phyloP scores from a whole-genome alignment of 2,797 vertebrate genomes.

The Apodemus agrarius region DNA sequence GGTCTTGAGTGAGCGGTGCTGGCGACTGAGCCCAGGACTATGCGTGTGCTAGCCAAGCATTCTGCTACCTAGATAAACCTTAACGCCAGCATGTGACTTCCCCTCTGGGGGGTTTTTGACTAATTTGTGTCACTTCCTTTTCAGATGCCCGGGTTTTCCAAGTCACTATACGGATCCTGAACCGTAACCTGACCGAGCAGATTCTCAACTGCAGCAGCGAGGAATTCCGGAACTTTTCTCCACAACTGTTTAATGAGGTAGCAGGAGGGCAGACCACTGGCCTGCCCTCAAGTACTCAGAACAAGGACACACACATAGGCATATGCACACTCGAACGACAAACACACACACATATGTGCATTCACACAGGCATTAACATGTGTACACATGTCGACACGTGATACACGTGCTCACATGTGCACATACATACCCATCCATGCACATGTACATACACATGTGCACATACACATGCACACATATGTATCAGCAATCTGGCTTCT shows the following conservation, averaged over 20 bases:
- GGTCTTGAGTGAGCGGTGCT: not conserved
- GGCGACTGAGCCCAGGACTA: not conserved
- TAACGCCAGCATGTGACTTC: fast-evolving
- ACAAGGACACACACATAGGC: not conserved
- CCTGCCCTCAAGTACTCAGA: not conserved
- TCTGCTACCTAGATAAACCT: not conserved
- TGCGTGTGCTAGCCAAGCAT: not conserved
- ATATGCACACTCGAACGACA: not conserved
- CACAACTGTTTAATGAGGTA: conserved; percentile 85
- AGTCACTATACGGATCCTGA: conserved; percentile 79
- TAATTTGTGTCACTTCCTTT: conserved; percentile 12
- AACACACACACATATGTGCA: not conserved
- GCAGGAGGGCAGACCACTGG: not conserved
- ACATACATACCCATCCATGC: not conserved
- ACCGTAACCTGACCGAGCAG: conserved; percentile 80
- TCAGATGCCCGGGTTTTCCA: conserved; percentile 85
- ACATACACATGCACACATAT: fast-evolving
- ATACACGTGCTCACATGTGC: no score
- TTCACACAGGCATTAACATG: not conserved
- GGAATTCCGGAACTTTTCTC: conserved; percentile 81
- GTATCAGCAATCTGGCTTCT: not conserved
- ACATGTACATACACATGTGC: fast-evolving
- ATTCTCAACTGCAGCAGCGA: conserved; percentile 76
- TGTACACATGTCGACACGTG: not conserved
- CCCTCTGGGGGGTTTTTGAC: fast-evolving